Base-by-base conservation (phyloP, 2,888 invertebrate genomes). In the Calephelis perditalis region DNA sequence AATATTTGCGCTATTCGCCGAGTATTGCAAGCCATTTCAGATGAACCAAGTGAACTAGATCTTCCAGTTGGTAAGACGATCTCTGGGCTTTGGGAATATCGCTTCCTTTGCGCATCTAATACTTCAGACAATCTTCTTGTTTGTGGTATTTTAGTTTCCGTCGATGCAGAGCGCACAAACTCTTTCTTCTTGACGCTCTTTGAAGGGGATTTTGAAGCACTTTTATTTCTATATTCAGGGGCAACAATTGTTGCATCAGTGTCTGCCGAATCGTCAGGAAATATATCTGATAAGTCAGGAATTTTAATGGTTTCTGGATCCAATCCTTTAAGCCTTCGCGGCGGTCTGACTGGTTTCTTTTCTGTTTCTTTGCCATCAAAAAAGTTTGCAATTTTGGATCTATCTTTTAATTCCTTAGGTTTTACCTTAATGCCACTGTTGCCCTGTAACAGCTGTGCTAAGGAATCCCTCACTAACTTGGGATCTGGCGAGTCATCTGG, bases 401-500 rank as follows among this genome's bases (percentile, higher is more conserved):
- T 68, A 46, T 66, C 63, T 37, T 54, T 59, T 0, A 35, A 45
- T 59, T 76, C 73, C 35, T 67, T 69, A 5, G 67, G 58, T 36
- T 75, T 76, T 2, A 79, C 65, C 58, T 67, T 80, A 0, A 74
- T 74, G 54, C 75, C 82, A 2, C 77, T 67, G 8, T 71, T 70
- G 0, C 86, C 87, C 67, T 82, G 79, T 0, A 88, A 74, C 0
- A 87, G 70, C 45, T 81, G 78, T 0, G 79, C 75, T 40, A 88
- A 64, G 0, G 88, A 84, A 7, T 81, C 73, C 35, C 84, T 72
- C 0, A 86, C 65, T 10, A 79, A 64, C 36, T 65, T 66, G 0
- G 85, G 85, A 64, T 86, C 83, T 0, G 86, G 82, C 0, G 86
- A 74, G 45, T 86, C 86, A 0, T 86, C 85, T 0, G 83, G 81